Evolutionary conservation across 2,113 vertebrate genomes (phyloP).

Genomic region (Talpa occidentalis): DNA sequence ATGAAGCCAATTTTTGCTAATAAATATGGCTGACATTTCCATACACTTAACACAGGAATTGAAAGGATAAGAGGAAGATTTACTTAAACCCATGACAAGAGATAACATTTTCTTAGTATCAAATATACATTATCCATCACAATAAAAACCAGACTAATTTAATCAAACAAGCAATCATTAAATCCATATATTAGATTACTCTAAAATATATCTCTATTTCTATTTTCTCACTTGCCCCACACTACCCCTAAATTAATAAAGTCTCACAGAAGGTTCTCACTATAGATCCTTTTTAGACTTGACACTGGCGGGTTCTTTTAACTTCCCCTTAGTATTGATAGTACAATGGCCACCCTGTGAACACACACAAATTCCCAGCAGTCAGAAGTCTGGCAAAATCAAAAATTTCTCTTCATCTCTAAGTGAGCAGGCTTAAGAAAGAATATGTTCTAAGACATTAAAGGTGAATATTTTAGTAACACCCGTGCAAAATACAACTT

Average conservation of each 20-base stretch:
- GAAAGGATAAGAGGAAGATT: not conserved
- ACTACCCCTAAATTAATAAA: not conserved
- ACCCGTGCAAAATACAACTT: slow-evolving; percentile 52
- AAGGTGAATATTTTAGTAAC: slow-evolving; percentile 63
- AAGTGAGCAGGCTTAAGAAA: slow-evolving; percentile 34
- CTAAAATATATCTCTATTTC: not conserved
- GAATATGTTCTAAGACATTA: not conserved
- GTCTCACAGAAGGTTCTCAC: not conserved
- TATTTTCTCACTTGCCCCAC: not conserved
- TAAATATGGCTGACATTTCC: not conserved
- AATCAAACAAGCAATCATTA: not conserved
- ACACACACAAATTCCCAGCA: not conserved
- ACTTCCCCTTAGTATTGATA: not conserved
- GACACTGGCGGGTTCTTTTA: not conserved
- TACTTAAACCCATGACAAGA: not conserved
- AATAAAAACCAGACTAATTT: not conserved
- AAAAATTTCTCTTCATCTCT: slow-evolving; percentile 64
- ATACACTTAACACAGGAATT: not conserved
- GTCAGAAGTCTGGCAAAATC: slow-evolving; percentile 27
- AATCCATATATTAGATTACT: not conserved
- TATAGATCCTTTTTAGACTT: not conserved
- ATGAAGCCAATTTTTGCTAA: not conserved
- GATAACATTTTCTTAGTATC: not conserved
- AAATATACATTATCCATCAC: not conserved
- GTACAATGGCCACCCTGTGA: accelerated